A percentile compares a stretch with the other conserved stretches of the same genome.
phyloP scores from a whole-genome alignment of 2,888 invertebrate genomes.

The Galeruca laticollis region DNA sequence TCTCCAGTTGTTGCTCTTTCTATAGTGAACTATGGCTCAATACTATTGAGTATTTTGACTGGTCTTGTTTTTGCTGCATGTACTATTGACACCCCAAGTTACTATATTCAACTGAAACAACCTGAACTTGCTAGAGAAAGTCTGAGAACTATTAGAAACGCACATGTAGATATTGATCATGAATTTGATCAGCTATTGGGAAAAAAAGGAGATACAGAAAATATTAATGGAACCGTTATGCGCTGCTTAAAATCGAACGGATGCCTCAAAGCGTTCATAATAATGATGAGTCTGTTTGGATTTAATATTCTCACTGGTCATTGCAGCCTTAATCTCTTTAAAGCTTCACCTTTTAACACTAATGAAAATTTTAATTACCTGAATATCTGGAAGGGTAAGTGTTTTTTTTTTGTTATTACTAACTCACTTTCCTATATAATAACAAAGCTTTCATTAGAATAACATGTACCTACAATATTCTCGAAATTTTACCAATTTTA shows the following conservation, averaged over 20 bases:
- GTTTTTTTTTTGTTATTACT: no score
- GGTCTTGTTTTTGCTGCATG: not conserved
- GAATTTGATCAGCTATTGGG: slow-evolving; percentile 7
- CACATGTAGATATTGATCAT: not conserved
- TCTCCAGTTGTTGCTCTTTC: not conserved
- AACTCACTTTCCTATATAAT: no score
- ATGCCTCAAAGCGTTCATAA: not conserved
- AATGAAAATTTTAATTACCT: not conserved
- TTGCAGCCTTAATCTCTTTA: not conserved
- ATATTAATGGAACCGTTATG: not conserved
- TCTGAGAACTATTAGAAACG: not conserved
- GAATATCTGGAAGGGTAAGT: no score
- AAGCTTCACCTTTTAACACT: not conserved
- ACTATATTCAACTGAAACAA: not conserved
- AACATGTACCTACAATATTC: no score
- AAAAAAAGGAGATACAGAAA: not conserved
- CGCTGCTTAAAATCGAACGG: not conserved
- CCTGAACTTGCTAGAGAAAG: not conserved
- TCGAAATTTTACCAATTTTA: no score
- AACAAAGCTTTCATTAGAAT: no score
- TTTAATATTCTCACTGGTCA: not conserved
- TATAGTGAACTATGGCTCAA: not conserved
- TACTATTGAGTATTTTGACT: not conserved
- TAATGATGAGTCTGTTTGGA: not conserved
- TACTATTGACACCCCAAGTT: not conserved